phyloP scores from a whole-genome alignment of 2,797 vertebrate species.

The Hephaestus fuliginosus region DNA sequence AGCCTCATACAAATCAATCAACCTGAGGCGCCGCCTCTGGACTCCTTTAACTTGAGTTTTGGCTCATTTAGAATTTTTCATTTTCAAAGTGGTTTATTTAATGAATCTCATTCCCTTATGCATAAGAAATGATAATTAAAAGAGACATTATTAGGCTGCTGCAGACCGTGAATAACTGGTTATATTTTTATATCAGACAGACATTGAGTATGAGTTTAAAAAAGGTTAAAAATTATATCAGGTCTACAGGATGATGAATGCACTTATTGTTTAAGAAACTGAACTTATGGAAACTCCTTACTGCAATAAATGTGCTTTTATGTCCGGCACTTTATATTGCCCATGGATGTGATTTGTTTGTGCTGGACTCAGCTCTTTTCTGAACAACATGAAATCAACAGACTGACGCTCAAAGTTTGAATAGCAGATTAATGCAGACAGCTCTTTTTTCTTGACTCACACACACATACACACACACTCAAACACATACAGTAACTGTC shows the following conservation, averaged over 20 bases:
- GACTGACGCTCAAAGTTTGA: neutral
- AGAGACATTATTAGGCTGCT: neutral
- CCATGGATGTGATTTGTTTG: neutral
- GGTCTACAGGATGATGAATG: neutral
- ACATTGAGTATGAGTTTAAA: neutral
- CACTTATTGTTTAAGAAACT: neutral
- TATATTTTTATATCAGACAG: neutral
- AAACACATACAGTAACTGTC: neutral
- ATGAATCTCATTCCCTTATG: neutral
- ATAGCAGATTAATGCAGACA: neutral
- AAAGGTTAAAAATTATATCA: neutral
- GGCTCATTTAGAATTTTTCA: constrained; percentile 11
- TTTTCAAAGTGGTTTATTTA: constrained; percentile 18
- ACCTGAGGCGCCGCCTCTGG: neutral
- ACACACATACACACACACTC: neutral
- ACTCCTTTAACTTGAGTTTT: neutral
- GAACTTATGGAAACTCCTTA: neutral
- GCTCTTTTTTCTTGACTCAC: neutral
- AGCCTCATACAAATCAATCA: constrained; percentile 10
- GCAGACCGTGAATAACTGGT: neutral
- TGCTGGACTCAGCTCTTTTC: neutral
- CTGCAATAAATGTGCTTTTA: neutral
- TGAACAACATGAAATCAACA: neutral
- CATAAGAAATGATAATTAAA: constrained; percentile 10
- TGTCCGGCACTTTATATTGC: neutral